Conservation (phyloP, 2,888 invertebrate genomes). For the Halocaridina rubra region DNA sequence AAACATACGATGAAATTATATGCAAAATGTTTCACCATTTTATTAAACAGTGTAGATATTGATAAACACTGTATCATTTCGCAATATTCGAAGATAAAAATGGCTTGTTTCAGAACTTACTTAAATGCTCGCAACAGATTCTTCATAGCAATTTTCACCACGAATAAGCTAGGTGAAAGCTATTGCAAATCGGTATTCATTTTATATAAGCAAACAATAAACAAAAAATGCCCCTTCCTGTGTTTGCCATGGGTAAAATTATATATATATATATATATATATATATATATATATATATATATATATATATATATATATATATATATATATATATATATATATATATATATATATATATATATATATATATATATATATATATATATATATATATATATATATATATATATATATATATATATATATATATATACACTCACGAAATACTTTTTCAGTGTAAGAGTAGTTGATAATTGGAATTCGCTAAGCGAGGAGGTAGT, state of each 20-base stretch:
- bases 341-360: slow-evolving; percentile 28
- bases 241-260: neutral
- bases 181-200: neutral
- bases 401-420: neutral
- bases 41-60: no score
- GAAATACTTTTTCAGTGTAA: no score
- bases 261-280: neutral
- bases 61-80: neutral
- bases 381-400: slow-evolving; percentile 19
- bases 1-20: no score
- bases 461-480: no score
- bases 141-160: neutral
- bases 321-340: slow-evolving; percentile 4
- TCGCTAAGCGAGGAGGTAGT: no score
- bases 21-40: no score
- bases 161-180: neutral
- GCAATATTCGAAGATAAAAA: neutral
- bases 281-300: neutral
- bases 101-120: neutral
- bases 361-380: slow-evolving; percentile 8
- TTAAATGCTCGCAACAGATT: neutral
- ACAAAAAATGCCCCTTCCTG: neutral
- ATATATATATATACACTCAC: no score
- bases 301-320: neutral
- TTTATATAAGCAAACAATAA: neutral